Evolutionary conservation across 1,140 invertebrate species (phyloP).

Genomic region (Armadillidium nasatum): DNA sequence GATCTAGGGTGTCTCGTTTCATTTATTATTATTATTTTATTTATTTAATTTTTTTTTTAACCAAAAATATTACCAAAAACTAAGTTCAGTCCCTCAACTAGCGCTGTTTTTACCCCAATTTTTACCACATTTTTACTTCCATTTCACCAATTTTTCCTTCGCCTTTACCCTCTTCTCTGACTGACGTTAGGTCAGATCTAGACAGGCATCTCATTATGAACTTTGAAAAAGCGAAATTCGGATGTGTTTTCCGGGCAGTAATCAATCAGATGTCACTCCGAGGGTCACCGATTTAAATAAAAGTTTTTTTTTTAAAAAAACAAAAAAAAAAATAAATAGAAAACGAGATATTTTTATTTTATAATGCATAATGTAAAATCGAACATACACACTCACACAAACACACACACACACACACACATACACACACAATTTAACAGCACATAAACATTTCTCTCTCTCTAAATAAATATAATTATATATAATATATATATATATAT

Average conservation of each 20-base stretch:
- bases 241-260: background rate
- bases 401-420: too few relatives aligned
- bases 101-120: background rate
- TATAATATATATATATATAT: background rate
- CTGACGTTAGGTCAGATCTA: background rate
- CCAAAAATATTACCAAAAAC: too few relatives aligned
- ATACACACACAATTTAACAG: too few relatives aligned
- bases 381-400: too few relatives aligned
- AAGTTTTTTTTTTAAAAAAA: background rate
- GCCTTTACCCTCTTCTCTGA: background rate
- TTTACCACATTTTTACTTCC: background rate
- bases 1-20: background rate
- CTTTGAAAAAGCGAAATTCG: background rate
- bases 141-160: background rate
- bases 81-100: too few relatives aligned
- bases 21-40: background rate
- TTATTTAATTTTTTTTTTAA: background rate
- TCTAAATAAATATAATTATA: background rate
- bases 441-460: background rate
- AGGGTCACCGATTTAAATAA: background rate
- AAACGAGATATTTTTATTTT: background rate
- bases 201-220: conserved; percentile 7
- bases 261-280: conserved; percentile 4
- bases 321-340: background rate
- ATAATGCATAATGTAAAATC: background rate